These are phyloP conservation scores for Sebastolobus altivelis DNA, from an alignment of 2,797 vertebrate species.

Conservation along the genomic window DNA sequence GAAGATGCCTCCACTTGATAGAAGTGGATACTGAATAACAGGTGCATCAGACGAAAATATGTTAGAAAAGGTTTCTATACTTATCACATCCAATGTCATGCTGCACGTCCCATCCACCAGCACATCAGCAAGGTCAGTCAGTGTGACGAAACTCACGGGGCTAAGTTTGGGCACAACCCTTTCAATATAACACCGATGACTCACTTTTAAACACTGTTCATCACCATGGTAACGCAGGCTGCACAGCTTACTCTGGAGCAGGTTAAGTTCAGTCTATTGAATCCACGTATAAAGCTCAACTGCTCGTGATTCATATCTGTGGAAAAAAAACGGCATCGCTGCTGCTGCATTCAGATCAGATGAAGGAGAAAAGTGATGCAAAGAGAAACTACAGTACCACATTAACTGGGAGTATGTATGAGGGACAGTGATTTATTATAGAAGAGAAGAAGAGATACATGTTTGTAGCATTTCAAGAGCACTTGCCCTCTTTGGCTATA, in stretches of 20 bases:
- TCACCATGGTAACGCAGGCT: slow-evolving; percentile 60
- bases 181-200: slow-evolving; percentile 42
- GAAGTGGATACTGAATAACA: too few species aligned
- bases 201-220: slow-evolving; percentile 52
- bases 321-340: slow-evolving; percentile 18
- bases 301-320: slow-evolving; percentile 55
- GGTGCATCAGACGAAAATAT: neutral
- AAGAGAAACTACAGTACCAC: neutral
- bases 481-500: neutral
- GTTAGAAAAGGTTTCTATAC: neutral
- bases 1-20: too few species aligned
- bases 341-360: slow-evolving; percentile 41
- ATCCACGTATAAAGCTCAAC: slow-evolving; percentile 38
- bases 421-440: slow-evolving; percentile 20
- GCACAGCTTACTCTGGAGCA: slow-evolving; percentile 40
- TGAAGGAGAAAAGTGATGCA: slow-evolving; percentile 17
- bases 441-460: slow-evolving; percentile 7
- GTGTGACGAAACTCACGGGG: neutral
- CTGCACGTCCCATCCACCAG: neutral
- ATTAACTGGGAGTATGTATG: neutral
- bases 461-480: slow-evolving; percentile 20
- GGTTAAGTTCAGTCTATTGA: slow-evolving; percentile 46
- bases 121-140: slow-evolving; percentile 8
- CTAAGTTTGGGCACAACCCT: slow-evolving; percentile 33
- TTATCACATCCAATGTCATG: neutral